phyloP scores from a whole-genome alignment of 2,888 invertebrate genomes.

The Diarsia dahlii region DNA sequence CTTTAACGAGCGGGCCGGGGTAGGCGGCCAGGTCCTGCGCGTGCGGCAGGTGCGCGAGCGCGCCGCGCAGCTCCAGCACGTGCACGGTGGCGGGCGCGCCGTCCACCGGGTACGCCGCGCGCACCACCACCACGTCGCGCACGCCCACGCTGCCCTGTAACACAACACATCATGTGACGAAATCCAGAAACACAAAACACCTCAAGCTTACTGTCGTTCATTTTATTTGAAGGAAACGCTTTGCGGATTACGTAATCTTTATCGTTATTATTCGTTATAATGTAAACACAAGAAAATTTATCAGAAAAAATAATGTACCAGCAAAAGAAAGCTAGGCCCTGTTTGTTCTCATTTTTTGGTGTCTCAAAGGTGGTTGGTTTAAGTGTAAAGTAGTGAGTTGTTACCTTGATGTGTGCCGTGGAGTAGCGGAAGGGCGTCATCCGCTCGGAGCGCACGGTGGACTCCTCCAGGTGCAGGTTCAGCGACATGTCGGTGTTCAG shows the following conservation, averaged over 20 bases:
- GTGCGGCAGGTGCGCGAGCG: too few relatives aligned
- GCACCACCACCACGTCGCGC: constrained; percentile 93
- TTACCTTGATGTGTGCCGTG: constrained; percentile 95
- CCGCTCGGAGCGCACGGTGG: constrained; percentile 92
- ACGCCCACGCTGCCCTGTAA: constrained; percentile 77
- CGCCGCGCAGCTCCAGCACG: constrained; percentile 93
- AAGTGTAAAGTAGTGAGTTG: neutral
- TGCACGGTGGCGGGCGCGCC: constrained; percentile 95
- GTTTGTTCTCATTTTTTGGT: neutral
- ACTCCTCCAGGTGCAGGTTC: constrained; percentile 90
- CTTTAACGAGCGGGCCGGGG: constrained; percentile 94
- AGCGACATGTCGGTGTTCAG: constrained; percentile 90
- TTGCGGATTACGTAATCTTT: neutral
- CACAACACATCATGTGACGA: too few relatives aligned
- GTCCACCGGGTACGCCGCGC: constrained; percentile 95
- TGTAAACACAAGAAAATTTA: too few relatives aligned
- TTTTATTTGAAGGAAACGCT: neutral
- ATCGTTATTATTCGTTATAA: neutral
- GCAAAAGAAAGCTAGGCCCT: too few relatives aligned
- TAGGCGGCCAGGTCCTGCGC: constrained; percentile 93
- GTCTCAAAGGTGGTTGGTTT: too few relatives aligned
- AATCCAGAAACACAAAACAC: neutral
- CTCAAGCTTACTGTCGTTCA: neutral
- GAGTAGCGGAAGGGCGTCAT: constrained; percentile 96
- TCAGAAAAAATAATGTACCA: too few relatives aligned